Base-by-base conservation (phyloP, 2,113 vertebrate species). In the Todiramphus saurophagus region DNA sequence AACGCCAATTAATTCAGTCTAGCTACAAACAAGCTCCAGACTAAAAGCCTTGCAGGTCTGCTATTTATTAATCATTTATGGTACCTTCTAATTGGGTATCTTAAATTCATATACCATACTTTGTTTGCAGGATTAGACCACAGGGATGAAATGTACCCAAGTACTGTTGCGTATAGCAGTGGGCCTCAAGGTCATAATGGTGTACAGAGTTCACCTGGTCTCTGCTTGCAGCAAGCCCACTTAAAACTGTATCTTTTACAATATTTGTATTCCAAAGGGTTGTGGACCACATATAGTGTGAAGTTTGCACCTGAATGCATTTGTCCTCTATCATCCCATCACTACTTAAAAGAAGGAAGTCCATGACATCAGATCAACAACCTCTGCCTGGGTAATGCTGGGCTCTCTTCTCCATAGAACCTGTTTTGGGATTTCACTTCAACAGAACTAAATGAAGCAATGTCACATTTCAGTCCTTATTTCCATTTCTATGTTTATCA, bases 171-270 rank as follows among this genome's bases (percentile, higher is more conserved):
- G 44, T 1, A 1, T 3, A 59, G 28, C 83, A 41, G 7, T 24
- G 16, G 7, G 30, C 11, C 7, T 8, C 0, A 2, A 24, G 14
- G 13, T 80, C 53, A n/a, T 78, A 11, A 15, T 1, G 5, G 13
- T 1, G 1, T 17, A 5, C 44, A 30, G 39, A 50, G 4, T 56
- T 66, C 37, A 43, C 6, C 25, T 48, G 20, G 50, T n/a, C 8
- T 68, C 27, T 83, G 35, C 4, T 1, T 69, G 25, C 23, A 73
- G 4, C 11, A 69, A 77, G n/a, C 9, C 24, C 0, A 0, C n/a
- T 79, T 81, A 43, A 48, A 30, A 17, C 5, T n/a, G 17, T 2
- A 18, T 51, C 13, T 58, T 82, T 86, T 60, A 27, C 5, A 24
- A 6, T 17, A 16, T n/a, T 43, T 81, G 13, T 55, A 27, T 81